Base-by-base conservation (phyloP, 2,888 invertebrate species). In the Alviniconcha strummeri region DNA sequence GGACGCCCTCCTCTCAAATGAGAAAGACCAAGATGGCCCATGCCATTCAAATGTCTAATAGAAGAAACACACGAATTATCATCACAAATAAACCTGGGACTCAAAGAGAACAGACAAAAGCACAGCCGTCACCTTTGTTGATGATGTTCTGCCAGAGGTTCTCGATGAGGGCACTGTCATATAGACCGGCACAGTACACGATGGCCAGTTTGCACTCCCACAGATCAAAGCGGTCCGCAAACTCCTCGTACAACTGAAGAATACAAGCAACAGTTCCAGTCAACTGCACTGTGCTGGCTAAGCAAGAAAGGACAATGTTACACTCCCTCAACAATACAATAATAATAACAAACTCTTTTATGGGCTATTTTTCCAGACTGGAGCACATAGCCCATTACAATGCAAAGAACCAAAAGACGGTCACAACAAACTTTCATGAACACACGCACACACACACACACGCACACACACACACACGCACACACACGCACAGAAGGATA, bases 171-270 rank as follows among this genome's bases (percentile, higher is more conserved):
- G 96, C 95, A 0, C 96, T 95, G 93, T 99, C 98, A 90, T 97
- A 96, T 94, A 98, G 97, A 17, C 98, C 97, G 8, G 98, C 98
- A 93, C 98, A 98, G 90, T 98, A 97, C 78, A 99, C 96, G 87
- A 99, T 98, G 8, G 98, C 97, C 84, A 99, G 95, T 94, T 99
- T 98, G 93, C 98, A 97, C 94, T 98, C 98, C 96, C 97, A 97
- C 74, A 99, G 95, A 89, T 97, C 96, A 93, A 97, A 97, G 5
- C 96, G 96, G 90, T 98, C 97, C 0, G 98, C 98, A 94, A 97
- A 98, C 87, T 98, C 97, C 92, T 97, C 97, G 92, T 98, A 98
- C 64, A 98, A 94, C 96, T 97, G 88, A 87, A 52, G 19, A 54
- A 67, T 9, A 89, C 79, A 85, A 36, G 36, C 36, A 36, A 36